A percentile compares a stretch with the other conserved stretches of the same genome.
Conservation (phyloP, 2,113 vertebrate species). For the Neoarius graeffei region DNA sequence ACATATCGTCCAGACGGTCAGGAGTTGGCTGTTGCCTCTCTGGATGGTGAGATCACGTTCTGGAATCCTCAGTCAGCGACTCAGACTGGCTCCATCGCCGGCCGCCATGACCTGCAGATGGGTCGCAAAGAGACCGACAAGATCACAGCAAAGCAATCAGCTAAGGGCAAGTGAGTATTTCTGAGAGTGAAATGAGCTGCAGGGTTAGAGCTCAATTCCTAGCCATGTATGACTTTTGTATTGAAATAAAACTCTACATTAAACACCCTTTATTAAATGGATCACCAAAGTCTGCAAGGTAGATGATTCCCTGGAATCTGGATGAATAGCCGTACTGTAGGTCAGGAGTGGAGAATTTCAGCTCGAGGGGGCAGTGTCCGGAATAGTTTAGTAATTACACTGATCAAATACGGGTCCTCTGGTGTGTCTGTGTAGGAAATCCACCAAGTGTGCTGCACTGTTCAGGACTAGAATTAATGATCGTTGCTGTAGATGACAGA, state of each 20-base stretch:
- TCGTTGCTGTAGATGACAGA: background rate
- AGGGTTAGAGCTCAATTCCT: background rate
- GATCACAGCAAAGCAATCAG: slow-evolving; percentile 88
- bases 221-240: background rate
- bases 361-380: background rate
- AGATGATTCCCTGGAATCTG: background rate
- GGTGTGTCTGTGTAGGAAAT: background rate
- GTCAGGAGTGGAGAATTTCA: background rate
- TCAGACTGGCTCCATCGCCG: slow-evolving; percentile 83
- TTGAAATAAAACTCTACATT: too few relatives aligned
- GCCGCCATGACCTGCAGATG: slow-evolving; percentile 86
- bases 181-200: background rate
- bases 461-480: background rate
- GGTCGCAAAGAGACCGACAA: slow-evolving; percentile 93
- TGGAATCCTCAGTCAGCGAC: slow-evolving; percentile 84
- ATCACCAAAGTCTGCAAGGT: background rate
- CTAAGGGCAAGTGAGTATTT: slow-evolving; percentile 90
- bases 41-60: slow-evolving; percentile 90
- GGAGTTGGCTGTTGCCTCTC: slow-evolving; percentile 85
- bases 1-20: slow-evolving; percentile 86
- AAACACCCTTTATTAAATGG: background rate
- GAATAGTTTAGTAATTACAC: background rate
- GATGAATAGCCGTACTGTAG: background rate
- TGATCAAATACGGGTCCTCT: background rate
- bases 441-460: background rate